phyloP scores from a whole-genome alignment of 2,797 vertebrate species.

The Hippoglossus hippoglossus region DNA sequence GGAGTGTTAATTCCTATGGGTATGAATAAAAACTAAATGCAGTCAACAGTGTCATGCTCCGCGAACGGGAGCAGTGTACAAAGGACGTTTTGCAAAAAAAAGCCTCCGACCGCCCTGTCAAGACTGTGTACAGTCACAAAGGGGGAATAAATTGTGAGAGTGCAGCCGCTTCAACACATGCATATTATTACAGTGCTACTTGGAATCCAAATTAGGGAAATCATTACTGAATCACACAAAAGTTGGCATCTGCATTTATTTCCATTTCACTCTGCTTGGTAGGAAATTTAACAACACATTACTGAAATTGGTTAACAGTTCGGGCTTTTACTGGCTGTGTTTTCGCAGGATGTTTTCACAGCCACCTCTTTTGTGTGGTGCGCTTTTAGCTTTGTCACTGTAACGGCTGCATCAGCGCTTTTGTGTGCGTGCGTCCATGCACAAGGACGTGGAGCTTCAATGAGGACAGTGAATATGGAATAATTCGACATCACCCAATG shows the following conservation, averaged over 20 bases:
- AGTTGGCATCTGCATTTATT: constrained; percentile 67
- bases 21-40: constrained; percentile 66
- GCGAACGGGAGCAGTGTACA: constrained; percentile 51
- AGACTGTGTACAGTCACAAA: constrained; percentile 59
- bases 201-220: constrained; percentile 64
- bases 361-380: constrained; percentile 21
- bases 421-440: constrained; percentile 11
- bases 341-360: constrained; percentile 31
- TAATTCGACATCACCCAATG: constrained; percentile 17
- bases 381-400: constrained; percentile 18
- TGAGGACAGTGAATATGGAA: neutral
- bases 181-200: constrained; percentile 52
- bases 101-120: constrained; percentile 59
- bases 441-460: neutral
- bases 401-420: constrained; percentile 13
- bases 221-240: constrained; percentile 61
- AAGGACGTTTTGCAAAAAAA: constrained; percentile 53
- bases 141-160: constrained; percentile 60
- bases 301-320: constrained; percentile 60
- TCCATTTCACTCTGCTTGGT: constrained; percentile 47
- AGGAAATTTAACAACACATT: constrained; percentile 66
- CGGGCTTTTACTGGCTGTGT: constrained; percentile 29
- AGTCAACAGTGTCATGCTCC: constrained; percentile 62
- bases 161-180: constrained; percentile 47
- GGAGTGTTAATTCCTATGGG: constrained; percentile 66